These are phyloP conservation scores for Drosophila imparisetae DNA, from an alignment of 2,888 invertebrate species.

Conservation along the genomic window DNA sequence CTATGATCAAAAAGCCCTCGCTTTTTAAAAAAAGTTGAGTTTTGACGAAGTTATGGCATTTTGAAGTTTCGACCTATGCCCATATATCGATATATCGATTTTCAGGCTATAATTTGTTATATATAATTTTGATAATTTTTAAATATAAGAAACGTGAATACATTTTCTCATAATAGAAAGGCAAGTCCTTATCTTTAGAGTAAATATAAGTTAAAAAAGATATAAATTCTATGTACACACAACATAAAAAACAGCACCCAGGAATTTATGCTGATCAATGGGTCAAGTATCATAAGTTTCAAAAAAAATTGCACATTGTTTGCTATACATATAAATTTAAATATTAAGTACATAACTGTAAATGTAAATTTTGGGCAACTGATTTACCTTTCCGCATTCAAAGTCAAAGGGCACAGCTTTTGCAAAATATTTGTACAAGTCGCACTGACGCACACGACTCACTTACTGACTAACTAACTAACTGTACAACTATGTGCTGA, in stretches of 20 bases:
- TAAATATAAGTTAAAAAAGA: too few relatives aligned
- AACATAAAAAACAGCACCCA: not conserved
- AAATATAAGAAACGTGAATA: too few relatives aligned
- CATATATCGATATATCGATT: too few relatives aligned
- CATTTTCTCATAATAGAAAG: too few relatives aligned
- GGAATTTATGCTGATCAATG: too few relatives aligned
- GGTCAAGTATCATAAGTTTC: not conserved
- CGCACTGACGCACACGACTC: not conserved
- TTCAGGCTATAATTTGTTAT: too few relatives aligned
- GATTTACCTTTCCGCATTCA: conserved; percentile 19
- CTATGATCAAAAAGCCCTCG: too few relatives aligned
- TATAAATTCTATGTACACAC: not conserved
- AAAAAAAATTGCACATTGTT: not conserved
- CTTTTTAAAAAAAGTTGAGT: too few relatives aligned
- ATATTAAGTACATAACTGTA: not conserved
- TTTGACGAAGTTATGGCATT: too few relatives aligned
- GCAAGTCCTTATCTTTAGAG: too few relatives aligned
- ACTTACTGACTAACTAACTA: conserved; percentile 41
- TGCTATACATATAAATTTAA: not conserved
- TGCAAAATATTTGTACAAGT: conserved; percentile 38
- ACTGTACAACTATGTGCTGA: conserved; percentile 62
- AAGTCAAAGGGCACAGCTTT: conserved; percentile 40
- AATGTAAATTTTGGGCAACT: conserved; percentile 1
- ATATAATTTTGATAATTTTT: too few relatives aligned
- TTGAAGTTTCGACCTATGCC: too few relatives aligned